Percentiles rank a stretch among this genome's conserved stretches.
Conservation (phyloP, 64 coral and sea anemone genomes). For the Hydrozoanthus tunicans region DNA sequence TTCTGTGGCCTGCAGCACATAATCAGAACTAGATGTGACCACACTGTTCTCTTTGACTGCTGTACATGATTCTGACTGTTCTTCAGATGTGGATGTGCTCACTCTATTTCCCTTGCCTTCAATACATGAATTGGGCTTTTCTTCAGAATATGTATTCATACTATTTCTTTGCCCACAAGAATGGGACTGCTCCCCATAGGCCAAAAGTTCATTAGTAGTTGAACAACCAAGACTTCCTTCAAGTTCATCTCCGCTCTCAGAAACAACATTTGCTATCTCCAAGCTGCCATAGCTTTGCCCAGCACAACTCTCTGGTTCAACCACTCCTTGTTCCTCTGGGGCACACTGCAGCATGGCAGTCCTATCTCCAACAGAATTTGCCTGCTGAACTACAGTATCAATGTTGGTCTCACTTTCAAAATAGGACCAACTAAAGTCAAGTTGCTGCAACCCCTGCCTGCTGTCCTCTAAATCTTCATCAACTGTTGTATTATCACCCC, state of each 20-base stretch:
- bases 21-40: too few species aligned
- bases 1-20: too few species aligned
- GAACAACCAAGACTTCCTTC: background rate
- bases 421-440: slow-evolving; percentile 56
- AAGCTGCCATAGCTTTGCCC: background rate
- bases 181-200: background rate
- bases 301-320: background rate
- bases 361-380: background rate
- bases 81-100: too few species aligned
- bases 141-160: background rate
- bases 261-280: slow-evolving; percentile 28
- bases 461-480: slow-evolving; percentile 15
- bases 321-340: slow-evolving; percentile 44
- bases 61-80: too few species aligned
- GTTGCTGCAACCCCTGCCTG: background rate
- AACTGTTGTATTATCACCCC: background rate
- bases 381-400: background rate
- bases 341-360: background rate
- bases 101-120: too few species aligned
- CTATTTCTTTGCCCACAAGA: background rate
- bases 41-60: too few species aligned
- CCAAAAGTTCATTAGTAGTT: background rate
- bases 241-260: background rate
- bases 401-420: slow-evolving; percentile 18
- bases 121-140: too few species aligned